Evolutionary conservation across 2,113 vertebrate genomes (phyloP).

Genomic region (Orycteropus afer): DNA sequence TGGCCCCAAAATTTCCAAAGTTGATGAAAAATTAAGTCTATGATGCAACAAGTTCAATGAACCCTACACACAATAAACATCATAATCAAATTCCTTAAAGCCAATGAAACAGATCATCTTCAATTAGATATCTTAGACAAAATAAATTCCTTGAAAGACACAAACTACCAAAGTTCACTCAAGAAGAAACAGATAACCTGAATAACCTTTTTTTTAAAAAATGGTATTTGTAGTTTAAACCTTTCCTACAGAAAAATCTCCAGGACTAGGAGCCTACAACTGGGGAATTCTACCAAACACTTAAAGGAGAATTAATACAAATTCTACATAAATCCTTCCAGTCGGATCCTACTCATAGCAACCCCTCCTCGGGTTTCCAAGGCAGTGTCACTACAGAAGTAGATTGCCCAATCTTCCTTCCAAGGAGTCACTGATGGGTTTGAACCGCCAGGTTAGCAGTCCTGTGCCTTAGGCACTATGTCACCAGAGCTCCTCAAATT

Average conservation of each 20-base stretch:
- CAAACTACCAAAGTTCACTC: background rate
- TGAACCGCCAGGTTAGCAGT: too few species aligned
- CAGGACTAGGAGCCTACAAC: background rate
- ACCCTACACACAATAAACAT: background rate
- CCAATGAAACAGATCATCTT: background rate
- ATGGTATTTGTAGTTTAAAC: background rate
- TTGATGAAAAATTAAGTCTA: background rate
- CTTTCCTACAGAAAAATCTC: background rate
- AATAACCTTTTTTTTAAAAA: background rate
- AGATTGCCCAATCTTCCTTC: too few species aligned
- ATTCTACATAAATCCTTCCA: background rate
- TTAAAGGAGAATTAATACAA: background rate
- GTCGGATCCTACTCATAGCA: too few species aligned
- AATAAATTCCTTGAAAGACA: conserved; percentile 9
- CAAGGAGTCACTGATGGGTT: too few species aligned
- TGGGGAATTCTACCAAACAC: background rate
- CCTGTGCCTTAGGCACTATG: too few species aligned
- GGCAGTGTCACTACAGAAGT: too few species aligned
- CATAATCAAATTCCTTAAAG: conserved; percentile 11
- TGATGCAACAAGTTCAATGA: background rate
- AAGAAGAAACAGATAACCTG: background rate
- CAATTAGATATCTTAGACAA: background rate
- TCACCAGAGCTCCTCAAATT: too few species aligned
- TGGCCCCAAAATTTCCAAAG: background rate
- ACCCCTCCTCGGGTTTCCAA: too few species aligned